Evolutionary conservation across 92 coral and sea anemone species (phyloP).

Genomic region (Porites divaricata): DNA sequence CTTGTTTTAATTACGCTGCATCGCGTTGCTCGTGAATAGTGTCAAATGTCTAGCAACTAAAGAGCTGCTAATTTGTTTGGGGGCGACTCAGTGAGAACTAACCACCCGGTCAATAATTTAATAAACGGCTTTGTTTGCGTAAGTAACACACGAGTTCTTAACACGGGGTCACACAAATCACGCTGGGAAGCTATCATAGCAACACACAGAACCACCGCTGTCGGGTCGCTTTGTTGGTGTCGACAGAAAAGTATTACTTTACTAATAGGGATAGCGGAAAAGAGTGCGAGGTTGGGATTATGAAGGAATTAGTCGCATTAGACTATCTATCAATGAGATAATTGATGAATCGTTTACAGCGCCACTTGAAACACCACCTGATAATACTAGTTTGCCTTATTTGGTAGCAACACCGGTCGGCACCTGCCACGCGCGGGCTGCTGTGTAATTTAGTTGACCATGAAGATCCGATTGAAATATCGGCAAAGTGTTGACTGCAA

Average conservation of each 20-base stretch:
- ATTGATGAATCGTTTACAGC: slow-evolving; percentile 86
- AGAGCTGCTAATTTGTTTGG: slow-evolving; percentile 58
- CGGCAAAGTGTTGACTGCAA: not conserved
- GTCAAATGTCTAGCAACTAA: slow-evolving; percentile 59
- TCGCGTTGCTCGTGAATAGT: slow-evolving; percentile 51
- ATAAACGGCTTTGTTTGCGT: slow-evolving; percentile 87
- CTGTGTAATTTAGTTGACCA: slow-evolving; percentile 21
- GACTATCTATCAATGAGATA: slow-evolving; percentile 86
- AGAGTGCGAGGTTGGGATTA: slow-evolving; percentile 79
- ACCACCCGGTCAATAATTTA: slow-evolving; percentile 89
- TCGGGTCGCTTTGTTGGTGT: slow-evolving; percentile 71
- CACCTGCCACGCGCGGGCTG: slow-evolving; percentile 44
- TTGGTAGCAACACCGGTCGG: slow-evolving; percentile 32
- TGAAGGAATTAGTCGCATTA: slow-evolving; percentile 88
- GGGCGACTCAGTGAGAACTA: slow-evolving; percentile 52
- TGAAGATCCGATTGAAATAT: not conserved
- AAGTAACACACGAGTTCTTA: slow-evolving; percentile 65
- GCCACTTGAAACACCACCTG: slow-evolving; percentile 48
- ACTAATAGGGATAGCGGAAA: slow-evolving; percentile 82
- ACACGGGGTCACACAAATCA: slow-evolving; percentile 66
- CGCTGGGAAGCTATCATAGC: slow-evolving; percentile 38
- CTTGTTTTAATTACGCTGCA: not conserved
- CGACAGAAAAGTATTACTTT: slow-evolving; percentile 65
- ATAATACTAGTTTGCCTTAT: slow-evolving; percentile 39
- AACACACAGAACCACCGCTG: slow-evolving; percentile 58